Conservation (phyloP, 1,140 invertebrate genomes). For the Neomicropteryx cornuta region DNA sequence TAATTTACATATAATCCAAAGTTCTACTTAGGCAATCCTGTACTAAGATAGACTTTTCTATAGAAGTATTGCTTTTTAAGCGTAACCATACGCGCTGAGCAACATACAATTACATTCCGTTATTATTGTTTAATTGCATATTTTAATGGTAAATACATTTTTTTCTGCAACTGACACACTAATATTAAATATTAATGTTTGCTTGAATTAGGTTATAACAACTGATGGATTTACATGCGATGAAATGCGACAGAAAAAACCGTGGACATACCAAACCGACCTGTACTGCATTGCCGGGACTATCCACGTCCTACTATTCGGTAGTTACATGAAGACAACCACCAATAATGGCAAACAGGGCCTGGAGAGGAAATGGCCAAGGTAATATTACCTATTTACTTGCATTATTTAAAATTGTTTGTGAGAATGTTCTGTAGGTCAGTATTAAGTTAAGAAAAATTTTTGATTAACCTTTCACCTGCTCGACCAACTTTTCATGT, state of each 20-base stretch:
- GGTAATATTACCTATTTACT: slow-evolving; percentile 30
- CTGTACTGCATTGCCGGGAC: slow-evolving; percentile 78
- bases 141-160: slow-evolving; percentile 1
- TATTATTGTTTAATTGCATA: slow-evolving; percentile 5
- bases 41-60: no score
- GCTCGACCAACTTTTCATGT: no score
- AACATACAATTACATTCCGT: not conserved
- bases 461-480: no score
- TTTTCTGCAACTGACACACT: not conserved
- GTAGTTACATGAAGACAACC: slow-evolving; percentile 75
- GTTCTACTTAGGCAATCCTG: no score
- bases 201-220: slow-evolving; percentile 42
- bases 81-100: no score
- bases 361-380: slow-evolving; percentile 53
- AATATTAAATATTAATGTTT: slow-evolving; percentile 8
- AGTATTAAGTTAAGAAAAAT: no score
- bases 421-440: no score
- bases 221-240: slow-evolving; percentile 73
- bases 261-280: slow-evolving; percentile 91
- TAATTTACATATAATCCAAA: no score
- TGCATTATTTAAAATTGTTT: no score
- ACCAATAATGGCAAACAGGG: slow-evolving; percentile 53
- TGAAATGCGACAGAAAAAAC: slow-evolving; percentile 75
- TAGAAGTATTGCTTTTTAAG: not conserved
- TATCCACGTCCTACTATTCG: slow-evolving; percentile 75